Evolutionary conservation across 2,888 invertebrate species (phyloP).

Genomic region (Callyntrura guangdongensis): DNA sequence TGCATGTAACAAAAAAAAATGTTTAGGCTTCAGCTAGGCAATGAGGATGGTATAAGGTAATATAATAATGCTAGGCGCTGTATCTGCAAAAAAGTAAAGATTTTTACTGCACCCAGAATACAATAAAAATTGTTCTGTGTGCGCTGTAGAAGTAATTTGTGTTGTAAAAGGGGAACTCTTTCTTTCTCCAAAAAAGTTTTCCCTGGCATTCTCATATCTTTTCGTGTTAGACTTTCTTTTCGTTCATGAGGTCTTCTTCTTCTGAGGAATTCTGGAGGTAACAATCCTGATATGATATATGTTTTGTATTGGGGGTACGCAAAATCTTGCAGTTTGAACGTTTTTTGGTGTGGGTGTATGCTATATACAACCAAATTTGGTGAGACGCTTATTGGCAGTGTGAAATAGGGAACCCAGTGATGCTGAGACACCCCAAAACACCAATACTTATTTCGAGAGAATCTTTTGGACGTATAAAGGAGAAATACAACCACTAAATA

Average conservation of each 20-base stretch:
- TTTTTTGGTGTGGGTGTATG: too few species aligned
- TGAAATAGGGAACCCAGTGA: too few species aligned
- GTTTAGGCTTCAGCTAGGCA: not conserved
- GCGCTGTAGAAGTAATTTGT: slow-evolving; percentile 46
- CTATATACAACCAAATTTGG: too few species aligned
- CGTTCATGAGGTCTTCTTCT: not conserved
- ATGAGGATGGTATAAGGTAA: slow-evolving; percentile 16
- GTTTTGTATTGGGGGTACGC: too few species aligned
- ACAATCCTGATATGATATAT: too few species aligned
- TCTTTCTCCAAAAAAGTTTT: slow-evolving; percentile 18
- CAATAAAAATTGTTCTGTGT: slow-evolving; percentile 43
- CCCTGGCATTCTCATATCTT: not conserved
- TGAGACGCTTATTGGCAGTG: too few species aligned
- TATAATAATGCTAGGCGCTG: slow-evolving; percentile 26
- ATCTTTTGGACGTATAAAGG: too few species aligned
- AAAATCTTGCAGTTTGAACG: too few species aligned
- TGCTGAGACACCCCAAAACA: too few species aligned
- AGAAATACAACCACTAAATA: too few species aligned
- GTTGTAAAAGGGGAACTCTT: slow-evolving; percentile 21
- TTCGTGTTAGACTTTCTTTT: not conserved
- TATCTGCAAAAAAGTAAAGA: slow-evolving; percentile 61
- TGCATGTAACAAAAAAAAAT: slow-evolving; percentile 10
- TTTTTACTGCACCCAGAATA: slow-evolving; percentile 60
- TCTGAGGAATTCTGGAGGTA: too few species aligned
- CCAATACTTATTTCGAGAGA: too few species aligned